Evolutionary conservation across 2,888 invertebrate genomes (phyloP).

Genomic region (Drosophila flavopinicola): DNA sequence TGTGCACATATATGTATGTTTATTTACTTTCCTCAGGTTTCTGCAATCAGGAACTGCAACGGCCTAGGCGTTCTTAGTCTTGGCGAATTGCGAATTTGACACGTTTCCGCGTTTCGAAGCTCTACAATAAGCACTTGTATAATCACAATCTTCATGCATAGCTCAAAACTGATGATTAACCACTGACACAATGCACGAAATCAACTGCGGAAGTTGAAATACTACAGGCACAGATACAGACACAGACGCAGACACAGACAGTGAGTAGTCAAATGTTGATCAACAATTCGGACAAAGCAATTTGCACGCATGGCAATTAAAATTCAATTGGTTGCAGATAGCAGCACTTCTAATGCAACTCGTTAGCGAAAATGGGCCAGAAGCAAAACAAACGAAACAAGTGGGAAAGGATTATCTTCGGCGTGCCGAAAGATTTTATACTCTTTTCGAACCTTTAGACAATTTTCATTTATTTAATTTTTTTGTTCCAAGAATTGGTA

Average conservation of each 20-base stretch:
- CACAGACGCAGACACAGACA: neutral
- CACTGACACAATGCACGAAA: slow-evolving; percentile 15
- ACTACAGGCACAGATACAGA: neutral
- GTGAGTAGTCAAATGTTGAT: slow-evolving; percentile 1
- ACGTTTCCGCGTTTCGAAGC: slow-evolving; percentile 31
- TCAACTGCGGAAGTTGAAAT: slow-evolving; percentile 27
- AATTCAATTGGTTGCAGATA: slow-evolving; percentile 28
- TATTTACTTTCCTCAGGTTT: too few species aligned
- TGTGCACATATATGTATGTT: too few species aligned
- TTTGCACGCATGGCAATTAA: slow-evolving; percentile 31
- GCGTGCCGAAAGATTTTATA: too few species aligned
- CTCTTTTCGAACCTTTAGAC: too few species aligned
- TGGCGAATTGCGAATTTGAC: slow-evolving; percentile 15
- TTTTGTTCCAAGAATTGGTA: too few species aligned
- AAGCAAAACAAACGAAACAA: neutral
- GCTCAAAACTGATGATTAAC: slow-evolving; percentile 16
- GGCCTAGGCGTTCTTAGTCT: neutral
- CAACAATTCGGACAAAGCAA: slow-evolving; percentile 20
- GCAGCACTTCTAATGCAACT: slow-evolving; percentile 19
- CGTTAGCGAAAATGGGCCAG: slow-evolving; percentile 3
- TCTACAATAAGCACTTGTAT: slow-evolving; percentile 4
- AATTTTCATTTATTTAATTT: too few species aligned
- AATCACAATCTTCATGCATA: slow-evolving; percentile 17
- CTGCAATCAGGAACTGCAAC: slow-evolving; percentile 7
- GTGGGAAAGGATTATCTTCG: too few species aligned